Percentiles rank a stretch among this genome's conserved stretches.
phyloP scores from a whole-genome alignment of 2,888 invertebrate genomes.

The Resseliella maxima region DNA sequence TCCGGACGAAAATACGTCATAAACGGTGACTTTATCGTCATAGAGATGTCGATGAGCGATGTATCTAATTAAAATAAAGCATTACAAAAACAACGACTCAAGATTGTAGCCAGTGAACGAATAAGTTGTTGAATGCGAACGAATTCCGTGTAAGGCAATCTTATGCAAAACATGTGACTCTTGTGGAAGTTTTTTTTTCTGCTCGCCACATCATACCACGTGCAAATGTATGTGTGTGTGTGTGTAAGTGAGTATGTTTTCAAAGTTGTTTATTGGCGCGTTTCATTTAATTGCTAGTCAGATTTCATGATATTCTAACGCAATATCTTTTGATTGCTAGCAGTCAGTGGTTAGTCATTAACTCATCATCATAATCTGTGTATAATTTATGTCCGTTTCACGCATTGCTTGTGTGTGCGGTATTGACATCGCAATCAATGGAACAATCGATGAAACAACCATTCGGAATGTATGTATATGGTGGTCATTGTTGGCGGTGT shows the following conservation, averaged over 20 bases:
- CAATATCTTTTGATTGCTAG: background rate
- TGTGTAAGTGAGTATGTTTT: too few relatives aligned
- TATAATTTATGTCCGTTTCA: slow-evolving; percentile 13
- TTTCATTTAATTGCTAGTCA: background rate
- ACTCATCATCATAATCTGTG: slow-evolving; percentile 45
- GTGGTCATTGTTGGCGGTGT: background rate
- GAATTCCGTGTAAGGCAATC: background rate
- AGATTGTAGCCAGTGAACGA: background rate
- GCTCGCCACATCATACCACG: background rate
- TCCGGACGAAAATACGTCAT: slow-evolving; percentile 16
- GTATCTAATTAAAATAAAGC: slow-evolving; percentile 24
- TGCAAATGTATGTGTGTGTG: background rate
- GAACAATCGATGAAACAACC: background rate
- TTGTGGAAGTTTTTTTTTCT: background rate
- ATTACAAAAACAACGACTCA: background rate
- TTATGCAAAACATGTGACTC: slow-evolving; percentile 42
- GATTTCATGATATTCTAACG: background rate
- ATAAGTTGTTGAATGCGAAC: background rate
- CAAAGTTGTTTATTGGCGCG: slow-evolving; percentile 32
- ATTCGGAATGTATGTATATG: background rate
- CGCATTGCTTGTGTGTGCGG: background rate
- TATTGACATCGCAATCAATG: background rate
- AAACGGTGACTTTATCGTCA: slow-evolving; percentile 10
- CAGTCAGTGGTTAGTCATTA: background rate
- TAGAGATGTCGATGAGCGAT: background rate